These are phyloP conservation scores for Porites cylindrica DNA, from an alignment of 92 coral and sea anemone species.

Conservation along the genomic window DNA sequence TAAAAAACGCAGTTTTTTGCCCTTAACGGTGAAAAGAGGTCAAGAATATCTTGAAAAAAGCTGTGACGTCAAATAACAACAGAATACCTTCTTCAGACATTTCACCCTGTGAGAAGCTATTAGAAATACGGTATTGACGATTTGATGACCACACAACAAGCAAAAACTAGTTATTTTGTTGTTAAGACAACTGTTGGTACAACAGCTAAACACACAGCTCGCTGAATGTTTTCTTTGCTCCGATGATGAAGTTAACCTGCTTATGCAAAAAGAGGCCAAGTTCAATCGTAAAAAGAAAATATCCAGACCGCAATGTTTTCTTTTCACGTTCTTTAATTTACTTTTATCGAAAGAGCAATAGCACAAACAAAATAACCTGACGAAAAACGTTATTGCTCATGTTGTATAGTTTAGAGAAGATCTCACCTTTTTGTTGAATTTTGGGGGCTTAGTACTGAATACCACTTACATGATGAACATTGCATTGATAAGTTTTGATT, in stretches of 20 bases:
- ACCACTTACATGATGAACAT: too few relatives aligned
- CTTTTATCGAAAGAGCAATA: background rate
- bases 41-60: constrained; percentile 19
- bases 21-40: background rate
- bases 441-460: too few relatives aligned
- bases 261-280: background rate
- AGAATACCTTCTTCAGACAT: constrained; percentile 7
- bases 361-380: background rate
- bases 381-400: too few relatives aligned
- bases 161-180: constrained; percentile 16
- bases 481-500: too few relatives aligned
- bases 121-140: too few relatives aligned
- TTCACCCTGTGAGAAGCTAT: background rate
- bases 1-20: constrained; percentile 10
- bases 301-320: background rate
- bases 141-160: constrained; percentile 31
- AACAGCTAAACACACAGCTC: background rate
- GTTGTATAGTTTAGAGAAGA: too few relatives aligned
- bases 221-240: background rate
- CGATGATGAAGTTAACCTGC: background rate
- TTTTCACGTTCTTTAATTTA: background rate
- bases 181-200: background rate
- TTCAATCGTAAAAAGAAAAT: background rate
- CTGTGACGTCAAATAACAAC: constrained; percentile 1
- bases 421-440: too few relatives aligned